phyloP scores from a whole-genome alignment of 2,113 vertebrate species.

The Ranitomeya imitator region DNA sequence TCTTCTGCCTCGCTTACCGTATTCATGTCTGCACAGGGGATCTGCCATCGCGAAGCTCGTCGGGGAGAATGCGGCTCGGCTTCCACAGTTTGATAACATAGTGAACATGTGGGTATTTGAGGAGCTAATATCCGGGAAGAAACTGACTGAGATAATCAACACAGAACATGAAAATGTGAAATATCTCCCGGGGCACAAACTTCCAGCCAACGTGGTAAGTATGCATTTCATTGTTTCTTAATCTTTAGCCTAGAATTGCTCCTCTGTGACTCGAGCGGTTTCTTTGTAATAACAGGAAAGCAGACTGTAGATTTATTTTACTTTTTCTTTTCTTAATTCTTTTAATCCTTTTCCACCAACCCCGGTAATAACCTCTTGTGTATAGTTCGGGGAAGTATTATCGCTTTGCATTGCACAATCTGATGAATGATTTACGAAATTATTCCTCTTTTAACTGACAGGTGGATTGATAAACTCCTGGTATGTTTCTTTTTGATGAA shows the following conservation, averaged over 20 bases:
- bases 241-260: neutral
- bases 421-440: neutral
- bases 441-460: neutral
- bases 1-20: neutral
- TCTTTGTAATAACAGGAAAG: neutral
- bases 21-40: constrained; percentile 76
- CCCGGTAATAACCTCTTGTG: neutral
- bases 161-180: constrained; percentile 92
- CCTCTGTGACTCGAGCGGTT: neutral
- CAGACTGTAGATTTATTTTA: neutral
- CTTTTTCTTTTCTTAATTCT: neutral
- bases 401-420: neutral
- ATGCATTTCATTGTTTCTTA: neutral
- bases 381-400: neutral
- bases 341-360: neutral
- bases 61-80: constrained; percentile 81
- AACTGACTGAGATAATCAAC: constrained; percentile 95
- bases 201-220: constrained; percentile 93
- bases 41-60: constrained; percentile 95
- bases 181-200: constrained; percentile 92
- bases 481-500: too few relatives aligned
- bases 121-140: constrained; percentile 81
- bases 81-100: constrained; percentile 78
- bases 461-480: neutral
- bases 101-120: constrained; percentile 98